Evolutionary conservation across 2,888 invertebrate genomes (phyloP).

Genomic region (Scaptomyza tumidula): DNA sequence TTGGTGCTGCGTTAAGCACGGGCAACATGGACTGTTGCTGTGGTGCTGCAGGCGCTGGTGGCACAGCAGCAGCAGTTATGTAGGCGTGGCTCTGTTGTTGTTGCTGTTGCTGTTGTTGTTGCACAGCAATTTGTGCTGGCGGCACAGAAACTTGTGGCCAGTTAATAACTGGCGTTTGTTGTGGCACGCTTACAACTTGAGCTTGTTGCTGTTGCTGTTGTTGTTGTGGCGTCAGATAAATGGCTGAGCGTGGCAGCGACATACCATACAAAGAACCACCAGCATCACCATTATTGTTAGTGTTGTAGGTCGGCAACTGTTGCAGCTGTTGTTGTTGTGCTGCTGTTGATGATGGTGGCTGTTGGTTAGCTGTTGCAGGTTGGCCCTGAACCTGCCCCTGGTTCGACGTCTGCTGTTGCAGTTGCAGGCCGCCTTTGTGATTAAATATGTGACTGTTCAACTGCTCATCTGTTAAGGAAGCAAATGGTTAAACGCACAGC

Average conservation of each 20-base stretch:
- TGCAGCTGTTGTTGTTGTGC: slow-evolving; percentile 22
- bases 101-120: no score
- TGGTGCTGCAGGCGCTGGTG: slow-evolving; percentile 15
- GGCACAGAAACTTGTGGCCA: slow-evolving; percentile 63
- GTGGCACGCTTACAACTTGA: slow-evolving; percentile 45
- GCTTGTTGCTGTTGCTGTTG: slow-evolving; percentile 46
- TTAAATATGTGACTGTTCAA: slow-evolving; percentile 89
- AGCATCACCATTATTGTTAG: slow-evolving; percentile 41
- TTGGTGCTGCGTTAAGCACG: slow-evolving; percentile 48
- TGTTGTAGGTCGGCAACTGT: slow-evolving; percentile 55
- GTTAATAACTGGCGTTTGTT: slow-evolving; percentile 54
- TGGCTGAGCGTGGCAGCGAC: slow-evolving; percentile 76
- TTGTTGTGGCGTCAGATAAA: slow-evolving; percentile 70
- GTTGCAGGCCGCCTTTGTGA: slow-evolving; percentile 88
- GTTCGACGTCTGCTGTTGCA: slow-evolving; percentile 70
- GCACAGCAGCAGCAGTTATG: slow-evolving; percentile 33
- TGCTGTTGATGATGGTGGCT: slow-evolving; percentile 14
- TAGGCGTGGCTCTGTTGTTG: slow-evolving; percentile 48
- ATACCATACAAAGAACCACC: slow-evolving; percentile 65
- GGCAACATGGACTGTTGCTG: slow-evolving; percentile 62
- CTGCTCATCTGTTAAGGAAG: slow-evolving; percentile 81
- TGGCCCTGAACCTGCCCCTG: slow-evolving; percentile 57
- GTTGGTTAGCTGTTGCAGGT: slow-evolving; percentile 37
- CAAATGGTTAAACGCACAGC: slow-evolving; percentile 58
- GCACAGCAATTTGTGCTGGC: slow-evolving; percentile 45